Percentiles rank a stretch among this genome's conserved stretches.
Evolutionary conservation across 2,888 invertebrate genomes (phyloP).

Genomic region (Drosophila mercatorum): DNA sequence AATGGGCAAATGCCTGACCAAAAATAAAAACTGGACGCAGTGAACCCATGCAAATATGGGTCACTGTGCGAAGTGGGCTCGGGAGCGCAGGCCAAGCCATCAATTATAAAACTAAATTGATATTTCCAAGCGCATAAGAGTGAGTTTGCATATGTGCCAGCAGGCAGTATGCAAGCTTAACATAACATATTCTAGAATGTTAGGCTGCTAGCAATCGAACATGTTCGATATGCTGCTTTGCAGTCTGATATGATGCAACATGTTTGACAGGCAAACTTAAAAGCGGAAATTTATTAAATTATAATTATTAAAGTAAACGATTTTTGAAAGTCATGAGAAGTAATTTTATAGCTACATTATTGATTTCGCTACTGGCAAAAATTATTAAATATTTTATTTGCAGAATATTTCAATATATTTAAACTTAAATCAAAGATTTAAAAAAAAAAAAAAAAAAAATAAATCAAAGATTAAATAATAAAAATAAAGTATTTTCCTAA

Average conservation of each 20-base stretch:
- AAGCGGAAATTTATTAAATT: background rate
- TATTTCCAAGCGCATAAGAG: background rate
- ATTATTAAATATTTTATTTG: too few relatives aligned
- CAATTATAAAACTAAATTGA: conserved; percentile 9
- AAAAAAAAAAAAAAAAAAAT: too few relatives aligned
- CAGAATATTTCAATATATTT: too few relatives aligned
- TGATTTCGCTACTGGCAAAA: too few relatives aligned
- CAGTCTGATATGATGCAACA: background rate
- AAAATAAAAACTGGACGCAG: conserved; percentile 38
- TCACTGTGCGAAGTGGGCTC: conserved; percentile 13
- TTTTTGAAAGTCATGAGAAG: too few relatives aligned
- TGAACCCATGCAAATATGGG: conserved; percentile 35
- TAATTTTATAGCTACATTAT: too few relatives aligned
- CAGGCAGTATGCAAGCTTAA: background rate
- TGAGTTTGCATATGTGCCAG: background rate
- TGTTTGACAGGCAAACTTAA: conserved; percentile 1
- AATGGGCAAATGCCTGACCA: conserved; percentile 33
- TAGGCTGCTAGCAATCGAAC: conserved; percentile 9
- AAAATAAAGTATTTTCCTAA: too few relatives aligned
- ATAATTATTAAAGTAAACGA: too few relatives aligned
- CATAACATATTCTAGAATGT: background rate
- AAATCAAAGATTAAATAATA: too few relatives aligned
- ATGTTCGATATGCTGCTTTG: conserved; percentile 14
- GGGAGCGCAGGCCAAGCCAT: background rate
- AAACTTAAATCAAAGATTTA: too few relatives aligned